Percentiles rank a stretch among this genome's conserved stretches.
phyloP scores from a whole-genome alignment of 53 echinoderm and acorn worm species.

The Crossaster papposus region DNA sequence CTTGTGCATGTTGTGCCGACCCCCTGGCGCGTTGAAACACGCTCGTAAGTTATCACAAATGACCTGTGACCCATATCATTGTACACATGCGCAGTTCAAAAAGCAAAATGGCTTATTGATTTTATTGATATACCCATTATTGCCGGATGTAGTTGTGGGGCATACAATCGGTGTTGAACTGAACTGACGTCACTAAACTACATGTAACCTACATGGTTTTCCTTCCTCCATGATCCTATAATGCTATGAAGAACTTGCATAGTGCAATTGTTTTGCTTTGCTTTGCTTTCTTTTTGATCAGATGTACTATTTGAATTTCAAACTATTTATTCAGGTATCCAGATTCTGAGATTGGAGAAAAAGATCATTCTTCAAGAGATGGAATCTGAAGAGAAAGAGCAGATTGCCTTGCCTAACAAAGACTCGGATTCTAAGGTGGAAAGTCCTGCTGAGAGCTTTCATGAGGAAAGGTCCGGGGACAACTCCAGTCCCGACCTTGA shows the following conservation, averaged over 20 bases:
- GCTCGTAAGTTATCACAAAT: too few species aligned
- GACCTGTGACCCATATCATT: too few species aligned
- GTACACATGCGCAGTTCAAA: too few species aligned
- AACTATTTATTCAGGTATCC: neutral
- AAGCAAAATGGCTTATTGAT: too few species aligned
- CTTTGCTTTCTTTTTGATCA: neutral
- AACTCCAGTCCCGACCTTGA: neutral
- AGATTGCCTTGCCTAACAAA: neutral
- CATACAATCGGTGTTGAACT: too few species aligned
- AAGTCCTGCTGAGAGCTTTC: neutral
- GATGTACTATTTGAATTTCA: neutral
- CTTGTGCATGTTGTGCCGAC: too few species aligned
- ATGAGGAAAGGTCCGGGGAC: neutral
- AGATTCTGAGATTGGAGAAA: neutral
- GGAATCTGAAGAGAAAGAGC: slow-evolving; percentile 49
- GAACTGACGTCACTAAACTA: too few species aligned
- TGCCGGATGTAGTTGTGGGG: too few species aligned
- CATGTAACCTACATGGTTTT: too few species aligned
- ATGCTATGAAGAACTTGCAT: neutral
- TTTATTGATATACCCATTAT: too few species aligned
- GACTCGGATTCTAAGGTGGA: slow-evolving; percentile 4
- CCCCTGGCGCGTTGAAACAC: too few species aligned
- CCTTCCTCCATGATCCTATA: too few species aligned
- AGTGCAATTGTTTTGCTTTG: neutral
- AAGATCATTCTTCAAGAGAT: neutral